Conservation (phyloP, 1,140 invertebrate genomes). For the Magallana angulata region DNA sequence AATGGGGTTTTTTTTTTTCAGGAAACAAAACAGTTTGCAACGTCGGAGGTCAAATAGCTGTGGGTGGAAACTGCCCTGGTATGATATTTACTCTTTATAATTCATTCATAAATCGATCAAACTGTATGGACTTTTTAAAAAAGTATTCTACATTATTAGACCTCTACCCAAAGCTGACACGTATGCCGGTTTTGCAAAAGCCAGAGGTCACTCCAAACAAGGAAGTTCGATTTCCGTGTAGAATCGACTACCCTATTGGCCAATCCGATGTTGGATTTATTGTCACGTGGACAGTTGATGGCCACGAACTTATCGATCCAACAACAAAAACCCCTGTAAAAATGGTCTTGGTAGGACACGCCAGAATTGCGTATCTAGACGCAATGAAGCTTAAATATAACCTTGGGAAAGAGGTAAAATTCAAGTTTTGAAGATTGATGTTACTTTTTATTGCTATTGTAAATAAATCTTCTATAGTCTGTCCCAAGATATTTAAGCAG, state of each 20-base stretch:
- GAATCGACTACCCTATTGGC: slow-evolving; percentile 48
- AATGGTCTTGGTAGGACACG: slow-evolving; percentile 38
- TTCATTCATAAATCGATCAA: too few species aligned
- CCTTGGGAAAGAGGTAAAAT: slow-evolving; percentile 49
- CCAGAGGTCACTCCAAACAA: slow-evolving; percentile 41
- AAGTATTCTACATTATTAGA: slow-evolving; percentile 9
- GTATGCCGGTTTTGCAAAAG: slow-evolving; percentile 40
- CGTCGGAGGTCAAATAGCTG: slow-evolving; percentile 29
- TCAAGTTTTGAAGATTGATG: too few species aligned
- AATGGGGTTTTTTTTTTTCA: neutral
- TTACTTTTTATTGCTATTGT: too few species aligned
- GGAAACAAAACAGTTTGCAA: slow-evolving; percentile 44
- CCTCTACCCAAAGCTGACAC: slow-evolving; percentile 51
- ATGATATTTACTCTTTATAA: neutral
- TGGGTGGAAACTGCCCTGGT: neutral
- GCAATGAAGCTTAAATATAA: slow-evolving; percentile 45
- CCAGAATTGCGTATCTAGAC: slow-evolving; percentile 50
- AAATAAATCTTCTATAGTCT: too few species aligned
- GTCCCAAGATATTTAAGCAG: too few species aligned
- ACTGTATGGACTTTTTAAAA: too few species aligned
- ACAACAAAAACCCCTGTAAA: slow-evolving; percentile 16
- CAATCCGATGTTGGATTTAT: slow-evolving; percentile 57
- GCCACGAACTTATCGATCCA: slow-evolving; percentile 29
- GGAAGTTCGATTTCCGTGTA: slow-evolving; percentile 57
- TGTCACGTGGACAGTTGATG: slow-evolving; percentile 60